Base-by-base conservation (phyloP, 2,797 vertebrate species). In the Platyrinchus mystaceus region DNA sequence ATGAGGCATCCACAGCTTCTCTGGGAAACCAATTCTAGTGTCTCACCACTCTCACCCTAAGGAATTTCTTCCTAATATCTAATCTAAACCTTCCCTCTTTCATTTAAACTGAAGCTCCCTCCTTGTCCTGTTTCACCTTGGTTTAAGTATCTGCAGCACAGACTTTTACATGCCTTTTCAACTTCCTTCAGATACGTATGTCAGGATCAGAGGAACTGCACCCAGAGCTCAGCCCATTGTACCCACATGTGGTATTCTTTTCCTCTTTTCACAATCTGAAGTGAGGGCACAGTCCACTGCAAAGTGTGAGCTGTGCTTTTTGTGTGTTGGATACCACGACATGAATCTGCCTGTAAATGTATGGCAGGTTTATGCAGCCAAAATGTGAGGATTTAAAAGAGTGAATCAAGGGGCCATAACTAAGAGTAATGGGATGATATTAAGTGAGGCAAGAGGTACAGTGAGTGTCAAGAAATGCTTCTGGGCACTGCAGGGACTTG, bases 301-400 rank as follows among this genome's bases (percentile, higher is more conserved):
- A 63, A 82, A 93, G 17, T 2, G 28, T 30, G 34, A 47, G 21
- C 46, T 75, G 58, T 1, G 1, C 39, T 87, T 89, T 63, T 74
- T 36, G 23, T 69, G 43, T 21, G 23, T 32, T 46, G 69, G 53
- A 19, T 86, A 92, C 83, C 36, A 83, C 34, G 80, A 75, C 34
- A 47, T 55, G 84, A 87, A 93, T 73, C 73, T 69, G 32, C 59
- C 50, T 55, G 55, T 69, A 91, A 94, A 63, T 71, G 71, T 32
- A 39, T n/a, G 87, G 63, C 89, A 95, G 91, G 66, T 94, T 96
- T 96, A 94, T 81, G 82, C 47, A 86, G 36, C 62, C 85, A 75
- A 71, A 95, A 87, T 66, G 62, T 71, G 79, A 81, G 44, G 63
- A 86, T 91, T 91, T 91, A 14, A 92, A 93, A 64, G 87, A 87